A percentile compares a stretch with the other conserved stretches of the same genome.
phyloP scores from a whole-genome alignment of 2,113 vertebrate species.

The Forbesichthys papilliferus region DNA sequence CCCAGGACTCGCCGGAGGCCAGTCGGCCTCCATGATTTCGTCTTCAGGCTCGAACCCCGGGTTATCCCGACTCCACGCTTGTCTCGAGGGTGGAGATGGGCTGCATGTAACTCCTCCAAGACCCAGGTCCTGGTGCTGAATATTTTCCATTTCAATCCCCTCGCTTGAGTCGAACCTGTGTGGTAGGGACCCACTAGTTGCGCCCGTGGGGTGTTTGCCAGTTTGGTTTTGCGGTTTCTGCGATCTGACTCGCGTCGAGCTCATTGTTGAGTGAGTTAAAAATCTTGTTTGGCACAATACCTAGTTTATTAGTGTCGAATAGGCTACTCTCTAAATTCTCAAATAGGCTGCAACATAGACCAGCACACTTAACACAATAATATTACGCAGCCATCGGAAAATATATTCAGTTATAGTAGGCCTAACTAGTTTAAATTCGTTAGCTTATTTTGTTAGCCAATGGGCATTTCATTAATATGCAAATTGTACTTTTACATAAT shows the following conservation, averaged over 20 bases:
- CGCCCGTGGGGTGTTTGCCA: constrained; percentile 32
- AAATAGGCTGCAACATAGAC: neutral
- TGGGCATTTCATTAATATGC: too few relatives aligned
- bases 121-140: constrained; percentile 71
- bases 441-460: too few relatives aligned
- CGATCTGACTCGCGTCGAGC: constrained; percentile 73
- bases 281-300: neutral
- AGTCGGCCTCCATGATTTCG: constrained; percentile 85
- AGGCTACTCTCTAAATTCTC: neutral
- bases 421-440: too few relatives aligned
- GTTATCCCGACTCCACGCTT: constrained; percentile 95
- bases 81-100: constrained; percentile 85
- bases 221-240: constrained; percentile 59
- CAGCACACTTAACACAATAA: too few relatives aligned
- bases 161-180: constrained; percentile 59
- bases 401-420: too few relatives aligned
- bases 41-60: constrained; percentile 91
- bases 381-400: too few relatives aligned
- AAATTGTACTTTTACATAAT: neutral
- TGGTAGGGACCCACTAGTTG: constrained; percentile 38
- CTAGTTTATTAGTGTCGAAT: constrained; percentile 6
- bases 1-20: constrained; percentile 80
- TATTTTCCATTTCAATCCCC: constrained; percentile 80
- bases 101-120: constrained; percentile 73
- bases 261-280: constrained; percentile 61